Percentiles rank a stretch among this genome's conserved stretches.
phyloP scores from a whole-genome alignment of 2,797 vertebrate species.

The Sebastes reedi region DNA sequence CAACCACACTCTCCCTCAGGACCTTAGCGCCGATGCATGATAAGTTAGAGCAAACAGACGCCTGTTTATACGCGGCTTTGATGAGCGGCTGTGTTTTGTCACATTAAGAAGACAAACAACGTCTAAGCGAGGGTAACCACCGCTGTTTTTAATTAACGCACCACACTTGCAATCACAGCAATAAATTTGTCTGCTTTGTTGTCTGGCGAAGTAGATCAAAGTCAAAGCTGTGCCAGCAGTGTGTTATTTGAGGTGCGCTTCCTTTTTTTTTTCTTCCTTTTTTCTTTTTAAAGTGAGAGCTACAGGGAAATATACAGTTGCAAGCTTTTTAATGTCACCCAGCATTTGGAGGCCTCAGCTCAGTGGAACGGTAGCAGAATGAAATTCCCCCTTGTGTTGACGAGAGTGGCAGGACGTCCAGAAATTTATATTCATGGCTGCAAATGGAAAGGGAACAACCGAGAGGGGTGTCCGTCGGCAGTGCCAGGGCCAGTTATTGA shows the following conservation, averaged over 20 bases:
- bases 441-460: constrained; percentile 68
- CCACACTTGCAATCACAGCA: constrained; percentile 70
- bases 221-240: constrained; percentile 62
- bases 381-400: constrained; percentile 49
- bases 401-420: constrained; percentile 55
- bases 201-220: constrained; percentile 75
- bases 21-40: constrained; percentile 46
- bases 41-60: constrained; percentile 74
- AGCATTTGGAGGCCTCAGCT: constrained; percentile 45
- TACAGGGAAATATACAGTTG: constrained; percentile 57
- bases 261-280: constrained; percentile 6
- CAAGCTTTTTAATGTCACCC: constrained; percentile 54
- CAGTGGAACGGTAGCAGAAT: constrained; percentile 27
- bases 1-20: constrained; percentile 44
- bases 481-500: constrained; percentile 62
- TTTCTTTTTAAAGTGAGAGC: constrained; percentile 20
- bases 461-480: constrained; percentile 52
- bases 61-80: constrained; percentile 73
- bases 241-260: constrained; percentile 38
- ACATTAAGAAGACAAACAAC: constrained; percentile 76
- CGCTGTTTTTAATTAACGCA: constrained; percentile 79
- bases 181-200: constrained; percentile 66
- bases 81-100: constrained; percentile 71
- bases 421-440: constrained; percentile 70
- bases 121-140: constrained; percentile 63